Evolutionary conservation across 2,888 invertebrate species (phyloP).

Genomic region (Phorcus lineatus): DNA sequence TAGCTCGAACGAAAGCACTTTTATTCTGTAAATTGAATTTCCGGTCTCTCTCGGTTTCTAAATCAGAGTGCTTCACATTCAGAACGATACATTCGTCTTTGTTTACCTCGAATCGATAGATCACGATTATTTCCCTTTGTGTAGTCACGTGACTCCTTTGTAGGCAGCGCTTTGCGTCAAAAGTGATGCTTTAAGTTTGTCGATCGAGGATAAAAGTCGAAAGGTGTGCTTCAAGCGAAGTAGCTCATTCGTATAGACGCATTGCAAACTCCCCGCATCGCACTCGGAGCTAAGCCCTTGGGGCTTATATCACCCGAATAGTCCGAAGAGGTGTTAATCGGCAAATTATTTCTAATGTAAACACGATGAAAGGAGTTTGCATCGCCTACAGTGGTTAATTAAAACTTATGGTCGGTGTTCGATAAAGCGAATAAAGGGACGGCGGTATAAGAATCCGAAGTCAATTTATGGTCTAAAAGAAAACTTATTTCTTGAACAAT

Average conservation of each 20-base stretch:
- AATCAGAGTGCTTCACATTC: constrained; percentile 14
- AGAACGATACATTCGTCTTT: constrained; percentile 20
- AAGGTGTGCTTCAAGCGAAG: not conserved
- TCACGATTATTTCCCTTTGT: constrained; percentile 14
- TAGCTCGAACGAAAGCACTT: constrained; percentile 23
- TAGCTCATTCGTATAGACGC: not conserved
- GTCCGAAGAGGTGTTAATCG: not conserved
- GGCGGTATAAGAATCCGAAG: not conserved
- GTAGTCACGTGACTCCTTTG: constrained; percentile 16
- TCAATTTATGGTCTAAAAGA: not conserved
- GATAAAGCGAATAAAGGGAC: not conserved
- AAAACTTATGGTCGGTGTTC: constrained; percentile 9
- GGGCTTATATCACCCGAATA: constrained; percentile 7
- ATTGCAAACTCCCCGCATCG: constrained; percentile 9
- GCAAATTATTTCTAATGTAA: constrained; percentile 30
- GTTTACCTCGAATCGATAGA: constrained; percentile 30
- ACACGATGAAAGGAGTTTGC: constrained; percentile 7
- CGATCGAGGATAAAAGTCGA: constrained; percentile 12
- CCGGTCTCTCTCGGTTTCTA: constrained; percentile 24
- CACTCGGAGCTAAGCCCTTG: not conserved
- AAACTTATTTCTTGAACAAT: not conserved
- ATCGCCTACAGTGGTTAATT: not conserved
- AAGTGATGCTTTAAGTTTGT: not conserved
- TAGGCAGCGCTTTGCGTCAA: not conserved
- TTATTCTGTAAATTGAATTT: constrained; percentile 30